Base-by-base conservation (phyloP, 1,140 invertebrate species). In the Dinothrombium tinctorium region DNA sequence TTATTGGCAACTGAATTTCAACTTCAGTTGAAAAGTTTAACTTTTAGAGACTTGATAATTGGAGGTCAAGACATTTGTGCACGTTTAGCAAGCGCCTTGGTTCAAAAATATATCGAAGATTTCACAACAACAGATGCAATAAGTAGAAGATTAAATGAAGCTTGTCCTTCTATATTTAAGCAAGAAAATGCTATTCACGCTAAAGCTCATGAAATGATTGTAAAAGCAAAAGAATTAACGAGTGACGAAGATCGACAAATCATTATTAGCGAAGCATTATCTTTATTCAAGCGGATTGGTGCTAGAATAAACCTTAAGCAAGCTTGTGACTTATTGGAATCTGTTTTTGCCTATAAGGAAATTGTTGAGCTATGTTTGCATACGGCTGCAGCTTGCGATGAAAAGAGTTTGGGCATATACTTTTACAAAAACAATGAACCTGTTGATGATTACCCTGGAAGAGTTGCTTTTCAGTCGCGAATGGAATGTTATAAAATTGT, bases 181-280 rank as follows among this genome's bases (percentile, higher is more conserved):
- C 73, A 73, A 51, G 90, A 98, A 65, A 90, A 96, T 65, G 89
- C 84, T 14, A 76, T 83, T 24, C 87, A 79, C 57, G 74, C 86
- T 15, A 83, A 92, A 72, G 80, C 80, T 1, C 83, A 81, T 51
- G 83, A 90, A 60, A 71, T 86, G 45, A 63, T 90, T 15, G 67
- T 82, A 50, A 73, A 73, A 53, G 75, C 79, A 0, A 78, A 74
- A 56, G 47, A 49, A 4, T 55, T 48, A 4, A 37, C 53, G 25
- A 79, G 72, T 61, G 57, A 63, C 38, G 65, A 68, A 42, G 80
- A 73, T 52, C 72, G 71, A 51, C 70, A 78, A 49, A 64, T 71
- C 44, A 68, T 74, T 55, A 58, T 92, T 2, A 61, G 69, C 26
- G 73, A 76, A 44, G 78, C 83, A 1, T 56, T 90, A 3, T 46